Percentiles rank a stretch among this genome's conserved stretches.
These are phyloP conservation scores for Acrobasis suavella DNA, from an alignment of 2,888 invertebrate genomes.

Conservation along the genomic window DNA sequence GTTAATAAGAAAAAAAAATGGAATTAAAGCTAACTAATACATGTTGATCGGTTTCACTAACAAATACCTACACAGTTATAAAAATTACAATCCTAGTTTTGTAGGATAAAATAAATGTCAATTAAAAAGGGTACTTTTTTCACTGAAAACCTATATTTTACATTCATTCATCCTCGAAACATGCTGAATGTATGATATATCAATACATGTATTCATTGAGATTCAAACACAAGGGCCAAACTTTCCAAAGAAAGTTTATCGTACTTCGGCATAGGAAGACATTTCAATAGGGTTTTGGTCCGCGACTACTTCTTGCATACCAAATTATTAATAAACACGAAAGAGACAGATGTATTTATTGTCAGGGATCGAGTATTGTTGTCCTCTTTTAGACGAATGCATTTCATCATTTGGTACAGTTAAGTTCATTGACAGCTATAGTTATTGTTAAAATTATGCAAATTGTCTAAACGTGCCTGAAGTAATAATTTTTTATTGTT, in stretches of 20 bases:
- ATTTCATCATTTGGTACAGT: conserved; percentile 21
- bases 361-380: conserved; percentile 15
- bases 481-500: not conserved
- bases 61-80: too few species aligned
- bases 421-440: conserved; percentile 21
- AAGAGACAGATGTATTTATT: conserved; percentile 28
- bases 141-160: too few species aligned
- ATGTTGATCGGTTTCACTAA: too few species aligned
- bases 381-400: conserved; percentile 12
- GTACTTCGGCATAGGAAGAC: conserved; percentile 48
- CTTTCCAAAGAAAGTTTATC: conserved; percentile 50
- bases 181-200: too few species aligned
- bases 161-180: too few species aligned
- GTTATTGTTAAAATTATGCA: conserved; percentile 18
- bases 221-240: conserved; percentile 25
- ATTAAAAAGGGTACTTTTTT: too few species aligned
- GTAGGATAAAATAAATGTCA: too few species aligned
- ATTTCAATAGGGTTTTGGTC: conserved; percentile 60
- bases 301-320: conserved; percentile 53
- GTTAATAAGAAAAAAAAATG: too few species aligned
- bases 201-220: not conserved
- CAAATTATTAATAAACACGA: conserved; percentile 44
- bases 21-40: too few species aligned
- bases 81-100: too few species aligned
- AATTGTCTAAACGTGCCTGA: not conserved